Evolutionary conservation across 2,797 vertebrate genomes (phyloP), one percentile per base, ranked within the genome.

Genomic region (Columba guinea): DNA sequence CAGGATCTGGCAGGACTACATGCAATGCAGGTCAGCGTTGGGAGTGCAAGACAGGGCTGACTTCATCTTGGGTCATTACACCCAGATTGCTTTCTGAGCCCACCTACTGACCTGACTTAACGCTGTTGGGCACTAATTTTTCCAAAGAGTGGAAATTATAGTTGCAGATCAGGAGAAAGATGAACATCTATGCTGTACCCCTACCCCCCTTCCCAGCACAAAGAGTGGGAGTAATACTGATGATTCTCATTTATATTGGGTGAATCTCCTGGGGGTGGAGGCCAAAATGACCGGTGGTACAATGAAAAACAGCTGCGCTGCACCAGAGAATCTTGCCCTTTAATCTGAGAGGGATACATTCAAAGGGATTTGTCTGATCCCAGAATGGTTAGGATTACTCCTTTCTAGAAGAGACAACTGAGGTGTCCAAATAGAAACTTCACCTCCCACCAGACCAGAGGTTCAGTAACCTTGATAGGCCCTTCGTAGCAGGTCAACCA

Each of bases 301-400:
- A 70, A 39, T 55, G 77, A 32, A 94, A 95, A 93, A 56, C 90
- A 96, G 94, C 80, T 96, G 89, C 32, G 0, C 69, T 74, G n/a
- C 67, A 88, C 56, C 71, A 84, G 48, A 86, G 65, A 92, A 89
- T 80, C 76, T 76, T 91, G 87, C 71, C 93, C 84, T 95, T 95
- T 96, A 87, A 94, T 94, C 52, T 95, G 89, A 92, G 76, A 95
- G 46, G 58, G 65, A 78, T 44, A 32, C 27, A 90, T 75, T 83
- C 83, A 93, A 89, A 94, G 80, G 80, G 60, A 91, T 95, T 95
- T 96, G 62, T 92, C 86, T 93, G 73, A 94, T 94, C 63, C 44
- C 79, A 89, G 59, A 93, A 91, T 56, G 55, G 55, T 84, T 93
- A 88, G 67, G 63, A 89, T 93, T 91, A 88, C 23, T 91, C 26